Conservation (phyloP, 1,140 invertebrate genomes). For the Battus philenor region DNA sequence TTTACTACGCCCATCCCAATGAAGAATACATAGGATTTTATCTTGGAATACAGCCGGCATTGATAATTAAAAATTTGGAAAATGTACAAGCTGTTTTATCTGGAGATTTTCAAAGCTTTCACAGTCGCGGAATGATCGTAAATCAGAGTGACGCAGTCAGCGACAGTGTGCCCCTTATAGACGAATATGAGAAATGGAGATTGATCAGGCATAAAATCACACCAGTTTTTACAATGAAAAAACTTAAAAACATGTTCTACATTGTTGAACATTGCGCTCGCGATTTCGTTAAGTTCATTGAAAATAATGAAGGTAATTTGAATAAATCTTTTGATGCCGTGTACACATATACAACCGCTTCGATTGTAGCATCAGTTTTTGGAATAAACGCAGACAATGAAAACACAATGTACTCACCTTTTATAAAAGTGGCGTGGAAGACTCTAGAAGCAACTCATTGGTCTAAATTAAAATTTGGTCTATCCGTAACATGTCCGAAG, state of each 20-base stretch:
- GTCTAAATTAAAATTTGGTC: slow-evolving; percentile 20
- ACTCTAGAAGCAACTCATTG: slow-evolving; percentile 17
- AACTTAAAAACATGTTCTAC: slow-evolving; percentile 69
- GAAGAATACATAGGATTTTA: slow-evolving; percentile 29
- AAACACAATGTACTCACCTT: slow-evolving; percentile 31
- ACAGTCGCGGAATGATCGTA: slow-evolving; percentile 36
- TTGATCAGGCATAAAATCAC: slow-evolving; percentile 48
- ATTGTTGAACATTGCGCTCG: slow-evolving; percentile 41
- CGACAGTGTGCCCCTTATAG: slow-evolving; percentile 52
- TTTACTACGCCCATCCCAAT: slow-evolving; percentile 28
- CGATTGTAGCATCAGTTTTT: slow-evolving; percentile 32
- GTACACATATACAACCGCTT: slow-evolving; percentile 30
- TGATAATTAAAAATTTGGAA: slow-evolving; percentile 58
- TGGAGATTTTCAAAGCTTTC: slow-evolving; percentile 70
- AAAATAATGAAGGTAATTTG: slow-evolving; percentile 19
- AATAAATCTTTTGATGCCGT: slow-evolving; percentile 28
- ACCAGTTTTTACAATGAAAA: slow-evolving; percentile 47
- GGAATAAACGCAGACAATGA: slow-evolving; percentile 27
- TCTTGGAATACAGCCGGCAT: slow-evolving; percentile 20
- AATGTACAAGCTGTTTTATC: slow-evolving; percentile 73
- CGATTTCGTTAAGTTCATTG: slow-evolving; percentile 32
- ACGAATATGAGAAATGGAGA: slow-evolving; percentile 58
- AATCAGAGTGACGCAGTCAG: slow-evolving; percentile 52
- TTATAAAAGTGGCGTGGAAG: slow-evolving; percentile 30
- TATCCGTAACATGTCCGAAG: slow-evolving; percentile 18